A percentile compares a stretch with the other conserved stretches of the same genome.
phyloP scores from a whole-genome alignment of 2,888 invertebrate species.

The Labia minor region DNA sequence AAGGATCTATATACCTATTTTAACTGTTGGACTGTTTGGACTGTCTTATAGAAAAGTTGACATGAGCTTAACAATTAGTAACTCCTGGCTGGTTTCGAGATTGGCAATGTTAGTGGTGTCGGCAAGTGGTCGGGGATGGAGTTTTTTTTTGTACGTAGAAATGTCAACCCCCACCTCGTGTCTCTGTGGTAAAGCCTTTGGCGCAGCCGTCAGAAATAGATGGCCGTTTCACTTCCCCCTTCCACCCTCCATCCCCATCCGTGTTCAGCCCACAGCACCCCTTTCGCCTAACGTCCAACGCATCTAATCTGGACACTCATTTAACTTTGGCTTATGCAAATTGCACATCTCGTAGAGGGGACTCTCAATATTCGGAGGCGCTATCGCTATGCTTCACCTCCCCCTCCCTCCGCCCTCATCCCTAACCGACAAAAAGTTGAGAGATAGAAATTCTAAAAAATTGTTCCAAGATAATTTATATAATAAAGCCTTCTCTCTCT shows the following conservation, averaged over 20 bases:
- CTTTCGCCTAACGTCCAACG: slow-evolving; percentile 13
- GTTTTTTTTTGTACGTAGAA: too few relatives aligned
- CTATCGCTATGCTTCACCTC: too few relatives aligned
- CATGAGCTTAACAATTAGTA: background rate
- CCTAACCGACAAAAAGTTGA: background rate
- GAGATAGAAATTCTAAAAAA: slow-evolving; percentile 5
- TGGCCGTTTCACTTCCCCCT: background rate
- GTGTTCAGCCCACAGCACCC: too few relatives aligned
- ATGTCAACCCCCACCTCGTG: background rate
- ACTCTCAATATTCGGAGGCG: slow-evolving; percentile 5
- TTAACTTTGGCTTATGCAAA: background rate
- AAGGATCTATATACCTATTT: too few relatives aligned
- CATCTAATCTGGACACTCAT: background rate
- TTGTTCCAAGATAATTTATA: slow-evolving; percentile 13
- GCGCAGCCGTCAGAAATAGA: background rate
- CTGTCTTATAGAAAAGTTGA: background rate
- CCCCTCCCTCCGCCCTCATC: background rate
- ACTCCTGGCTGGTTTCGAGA: background rate
- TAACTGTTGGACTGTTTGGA: too few relatives aligned
- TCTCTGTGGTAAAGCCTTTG: background rate
- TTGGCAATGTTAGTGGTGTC: too few relatives aligned
- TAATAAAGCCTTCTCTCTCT: background rate
- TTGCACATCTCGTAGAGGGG: background rate
- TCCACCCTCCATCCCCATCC: too few relatives aligned
- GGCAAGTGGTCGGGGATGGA: too few relatives aligned